Conservation (phyloP, 1,140 invertebrate genomes). For the Brevipalpus yothersi region DNA sequence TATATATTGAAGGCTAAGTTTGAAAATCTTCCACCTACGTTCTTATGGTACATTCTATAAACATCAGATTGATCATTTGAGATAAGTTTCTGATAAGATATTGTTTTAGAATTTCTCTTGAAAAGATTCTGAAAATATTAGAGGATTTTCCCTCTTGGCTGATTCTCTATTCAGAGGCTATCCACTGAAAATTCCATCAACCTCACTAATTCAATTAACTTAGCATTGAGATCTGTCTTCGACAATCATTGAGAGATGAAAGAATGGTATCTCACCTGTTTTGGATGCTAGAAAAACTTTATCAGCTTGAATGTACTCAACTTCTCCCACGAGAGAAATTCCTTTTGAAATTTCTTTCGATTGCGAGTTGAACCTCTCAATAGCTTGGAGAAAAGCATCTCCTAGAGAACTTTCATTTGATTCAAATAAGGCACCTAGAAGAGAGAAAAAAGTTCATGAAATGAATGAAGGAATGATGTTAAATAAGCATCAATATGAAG, state of each 20-base stretch:
- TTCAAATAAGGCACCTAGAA: neutral
- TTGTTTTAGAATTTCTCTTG: neutral
- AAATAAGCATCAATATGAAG: too few relatives aligned
- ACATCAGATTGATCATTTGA: neutral
- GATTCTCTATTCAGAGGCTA: too few relatives aligned
- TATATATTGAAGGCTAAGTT: neutral
- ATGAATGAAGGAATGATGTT: neutral
- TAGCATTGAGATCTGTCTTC: too few relatives aligned
- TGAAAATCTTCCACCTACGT: neutral
- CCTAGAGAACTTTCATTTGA: constrained; percentile 43
- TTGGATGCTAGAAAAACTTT: constrained; percentile 76
- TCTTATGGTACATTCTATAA: neutral
- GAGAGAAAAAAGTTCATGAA: neutral
- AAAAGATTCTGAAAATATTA: too few relatives aligned
- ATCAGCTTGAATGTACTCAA: constrained; percentile 49
- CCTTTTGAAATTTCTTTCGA: constrained; percentile 41
- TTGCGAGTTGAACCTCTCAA: constrained; percentile 63
- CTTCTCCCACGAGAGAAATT: constrained; percentile 52
- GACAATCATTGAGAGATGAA: neutral
- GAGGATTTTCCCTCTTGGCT: too few relatives aligned
- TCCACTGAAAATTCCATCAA: too few relatives aligned
- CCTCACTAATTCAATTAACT: too few relatives aligned
- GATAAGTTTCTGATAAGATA: neutral
- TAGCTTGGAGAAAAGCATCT: constrained; percentile 63
- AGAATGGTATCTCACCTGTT: constrained; percentile 30